Conservation (phyloP, 2,797 vertebrate genomes). For the Neomorphus geoffroyi region DNA sequence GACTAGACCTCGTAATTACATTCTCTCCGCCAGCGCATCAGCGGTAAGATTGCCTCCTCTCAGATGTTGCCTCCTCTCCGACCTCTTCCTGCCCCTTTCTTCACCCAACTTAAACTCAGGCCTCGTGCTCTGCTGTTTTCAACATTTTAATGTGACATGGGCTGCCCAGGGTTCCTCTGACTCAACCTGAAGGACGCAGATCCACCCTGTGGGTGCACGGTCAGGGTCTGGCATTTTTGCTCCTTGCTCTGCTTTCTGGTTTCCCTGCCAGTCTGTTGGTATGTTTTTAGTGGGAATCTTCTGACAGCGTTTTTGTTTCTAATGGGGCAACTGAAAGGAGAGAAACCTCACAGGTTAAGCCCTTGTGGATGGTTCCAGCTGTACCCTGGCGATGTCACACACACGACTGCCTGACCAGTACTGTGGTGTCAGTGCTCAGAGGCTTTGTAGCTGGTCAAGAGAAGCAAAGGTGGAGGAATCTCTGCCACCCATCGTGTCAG, state of each 20-base stretch:
- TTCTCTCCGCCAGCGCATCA: slow-evolving; percentile 95
- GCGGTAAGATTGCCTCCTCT: slow-evolving; percentile 85
- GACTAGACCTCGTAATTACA: slow-evolving; percentile 96
- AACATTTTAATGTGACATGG: slow-evolving; percentile 70
- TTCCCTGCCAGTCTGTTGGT: neutral
- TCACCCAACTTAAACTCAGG: neutral
- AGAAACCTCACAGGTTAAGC: neutral
- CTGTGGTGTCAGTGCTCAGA: neutral
- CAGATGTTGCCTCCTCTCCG: slow-evolving; percentile 4
- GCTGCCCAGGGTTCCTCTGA: neutral
- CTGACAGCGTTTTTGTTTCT: neutral
- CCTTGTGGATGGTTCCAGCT: neutral
- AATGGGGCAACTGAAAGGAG: neutral
- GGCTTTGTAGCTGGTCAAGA: neutral
- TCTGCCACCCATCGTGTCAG: neutral
- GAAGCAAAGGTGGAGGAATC: neutral
- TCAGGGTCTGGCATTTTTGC: neutral
- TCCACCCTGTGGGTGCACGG: neutral
- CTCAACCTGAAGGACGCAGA: neutral
- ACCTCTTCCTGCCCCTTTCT: slow-evolving; percentile 18
- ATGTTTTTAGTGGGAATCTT: neutral
- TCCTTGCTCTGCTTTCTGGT: neutral
- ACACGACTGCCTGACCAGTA: neutral
- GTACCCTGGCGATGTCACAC: neutral
- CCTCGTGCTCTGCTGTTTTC: slow-evolving; percentile 48